Evolutionary conservation across 2,797 vertebrate genomes (phyloP), one percentile per base, ranked within the genome.

Genomic region (Sebastes taczanowskii): DNA sequence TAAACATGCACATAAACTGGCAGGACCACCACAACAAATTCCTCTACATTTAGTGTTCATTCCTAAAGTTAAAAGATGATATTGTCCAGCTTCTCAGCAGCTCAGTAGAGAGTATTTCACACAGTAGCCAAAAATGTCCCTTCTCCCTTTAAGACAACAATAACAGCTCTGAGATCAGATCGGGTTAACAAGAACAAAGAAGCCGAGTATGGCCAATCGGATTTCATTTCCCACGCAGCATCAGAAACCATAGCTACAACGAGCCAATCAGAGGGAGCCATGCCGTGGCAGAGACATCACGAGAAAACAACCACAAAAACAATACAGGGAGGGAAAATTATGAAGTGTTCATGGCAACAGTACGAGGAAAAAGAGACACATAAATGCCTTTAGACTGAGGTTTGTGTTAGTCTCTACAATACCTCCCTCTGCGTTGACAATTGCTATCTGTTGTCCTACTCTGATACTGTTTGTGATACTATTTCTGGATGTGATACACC

Each of bases 171-270:
- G 59, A n/a, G 46, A 75, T 74, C 63, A 23, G 80, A 78, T 71
- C 78, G 23, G 53, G 76, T 84, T 79, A 86, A 82, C 42, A 6
- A 81, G 74, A 81, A 82, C 90, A 91, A 91, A 87, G 84, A 60
- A 56, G 80, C 30, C 6, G 23, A 52, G 55, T 4, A 20, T 10
- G 59, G 10, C 86, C 84, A 88, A 88, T 85, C 76, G 23, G 4
- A 73, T 60, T 53, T 62, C n/a, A 74, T 66, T 83, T 82, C 83
- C 78, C 62, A 78, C 38, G 29, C 74, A 30, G 62, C 85, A 85
- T 83, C 77, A 86, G 76, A 76, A 30, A 42, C 20, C 84, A 56
- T 7, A 66, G 79, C 32, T 84, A 82, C 84, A 77, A 46, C 3
- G 9, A 46, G 63, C 88, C 80, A 83, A 78, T 82, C 42, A 53